Percentiles rank a stretch among this genome's conserved stretches.
Conservation (phyloP, 2,797 vertebrate species). For the Hippopotamyrus pictus region DNA sequence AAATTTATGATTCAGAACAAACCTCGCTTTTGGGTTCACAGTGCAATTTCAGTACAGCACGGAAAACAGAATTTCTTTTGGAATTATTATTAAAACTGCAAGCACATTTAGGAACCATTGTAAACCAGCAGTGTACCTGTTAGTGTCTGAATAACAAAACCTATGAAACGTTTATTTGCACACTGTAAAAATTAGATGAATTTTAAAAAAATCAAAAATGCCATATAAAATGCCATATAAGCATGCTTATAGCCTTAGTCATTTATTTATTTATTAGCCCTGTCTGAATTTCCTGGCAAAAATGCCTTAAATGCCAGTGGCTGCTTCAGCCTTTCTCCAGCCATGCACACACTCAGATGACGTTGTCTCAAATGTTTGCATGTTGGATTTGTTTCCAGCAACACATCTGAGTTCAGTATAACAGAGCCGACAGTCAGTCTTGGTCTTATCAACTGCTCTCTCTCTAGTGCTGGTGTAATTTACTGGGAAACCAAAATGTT, state of each 20-base stretch:
- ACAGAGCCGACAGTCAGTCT: background rate
- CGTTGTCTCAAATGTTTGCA: background rate
- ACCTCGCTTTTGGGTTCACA: background rate
- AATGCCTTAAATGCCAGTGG: background rate
- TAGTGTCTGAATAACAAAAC: background rate
- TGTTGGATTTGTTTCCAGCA: background rate
- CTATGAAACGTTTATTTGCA: background rate
- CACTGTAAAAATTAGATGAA: background rate
- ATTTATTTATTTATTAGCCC: background rate
- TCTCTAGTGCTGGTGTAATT: background rate
- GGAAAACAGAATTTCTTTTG: background rate
- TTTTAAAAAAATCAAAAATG: background rate
- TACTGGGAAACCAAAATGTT: background rate
- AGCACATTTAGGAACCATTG: background rate
- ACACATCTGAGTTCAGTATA: background rate
- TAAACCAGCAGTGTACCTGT: background rate
- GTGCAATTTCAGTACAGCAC: background rate
- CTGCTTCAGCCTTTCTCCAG: background rate
- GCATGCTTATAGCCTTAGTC: background rate
- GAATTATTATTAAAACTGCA: background rate
- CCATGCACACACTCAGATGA: background rate
- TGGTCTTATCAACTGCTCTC: background rate
- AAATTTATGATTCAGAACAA: background rate
- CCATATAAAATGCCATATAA: background rate
- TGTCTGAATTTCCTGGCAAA: background rate